Evolutionary conservation across 2,888 invertebrate species (phyloP).

Genomic region (Apamea sordens): DNA sequence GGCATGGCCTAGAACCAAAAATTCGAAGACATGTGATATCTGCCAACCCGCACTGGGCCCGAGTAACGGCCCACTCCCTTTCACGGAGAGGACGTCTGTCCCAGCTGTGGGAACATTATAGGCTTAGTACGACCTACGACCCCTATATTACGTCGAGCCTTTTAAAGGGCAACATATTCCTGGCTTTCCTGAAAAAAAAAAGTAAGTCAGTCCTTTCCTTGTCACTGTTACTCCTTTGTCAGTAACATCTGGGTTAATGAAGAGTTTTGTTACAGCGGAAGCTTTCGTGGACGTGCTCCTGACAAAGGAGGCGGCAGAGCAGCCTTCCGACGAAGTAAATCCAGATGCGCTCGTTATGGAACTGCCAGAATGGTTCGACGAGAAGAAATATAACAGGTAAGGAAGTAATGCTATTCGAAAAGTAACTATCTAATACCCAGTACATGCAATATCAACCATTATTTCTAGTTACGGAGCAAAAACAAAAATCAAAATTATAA

Average conservation of each 20-base stretch:
- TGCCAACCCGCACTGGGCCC: no score
- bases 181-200: neutral
- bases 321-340: conserved; percentile 84
- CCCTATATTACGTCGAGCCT: neutral
- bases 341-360: conserved; percentile 85
- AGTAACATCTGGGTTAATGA: neutral
- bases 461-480: neutral
- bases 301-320: conserved; percentile 81
- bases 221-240: no score
- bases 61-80: no score
- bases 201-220: no score
- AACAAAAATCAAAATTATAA: neutral
- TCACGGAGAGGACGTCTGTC: no score
- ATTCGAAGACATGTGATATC: no score
- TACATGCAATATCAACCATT: neutral
- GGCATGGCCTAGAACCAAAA: no score
- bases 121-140: no score
- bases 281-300: conserved; percentile 84
- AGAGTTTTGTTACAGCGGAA: conserved; percentile 75
- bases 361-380: conserved; percentile 92
- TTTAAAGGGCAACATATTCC: neutral
- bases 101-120: no score
- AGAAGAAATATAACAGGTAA: conserved; percentile 91
- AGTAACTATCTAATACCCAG: neutral
- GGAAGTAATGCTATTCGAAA: conserved; percentile 56